Evolutionary conservation across 2,888 invertebrate species (phyloP).

Genomic region (Amaurobius ferox): DNA sequence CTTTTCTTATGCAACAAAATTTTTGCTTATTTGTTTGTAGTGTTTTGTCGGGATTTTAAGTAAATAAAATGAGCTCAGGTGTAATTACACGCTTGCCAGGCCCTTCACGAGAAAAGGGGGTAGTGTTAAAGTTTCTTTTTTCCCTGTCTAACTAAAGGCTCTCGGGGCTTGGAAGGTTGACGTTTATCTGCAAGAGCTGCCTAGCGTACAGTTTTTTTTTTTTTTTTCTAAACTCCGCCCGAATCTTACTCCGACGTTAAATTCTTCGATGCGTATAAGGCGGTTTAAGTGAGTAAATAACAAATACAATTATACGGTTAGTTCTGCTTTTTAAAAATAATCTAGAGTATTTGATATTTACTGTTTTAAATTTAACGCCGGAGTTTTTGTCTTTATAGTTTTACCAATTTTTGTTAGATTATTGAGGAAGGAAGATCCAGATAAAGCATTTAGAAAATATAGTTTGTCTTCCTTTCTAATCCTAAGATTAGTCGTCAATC

Average conservation of each 20-base stretch:
- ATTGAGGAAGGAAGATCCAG: no score
- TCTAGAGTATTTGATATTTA: no score
- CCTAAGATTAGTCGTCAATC: no score
- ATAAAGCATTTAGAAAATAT: no score
- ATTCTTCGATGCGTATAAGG: slow-evolving; percentile 6
- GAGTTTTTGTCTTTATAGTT: no score
- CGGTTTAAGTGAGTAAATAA: slow-evolving; percentile 7
- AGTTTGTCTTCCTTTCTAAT: no score
- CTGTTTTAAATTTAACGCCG: no score
- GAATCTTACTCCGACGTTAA: neutral
- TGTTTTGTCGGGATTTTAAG: slow-evolving; percentile 53
- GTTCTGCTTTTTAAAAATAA: no score
- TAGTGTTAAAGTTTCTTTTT: slow-evolving; percentile 22
- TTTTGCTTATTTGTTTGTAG: slow-evolving; percentile 36
- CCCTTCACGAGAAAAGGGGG: slow-evolving; percentile 30
- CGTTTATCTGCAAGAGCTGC: slow-evolving; percentile 6
- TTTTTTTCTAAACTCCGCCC: neutral
- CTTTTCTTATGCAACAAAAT: slow-evolving; percentile 20
- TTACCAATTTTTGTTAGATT: no score
- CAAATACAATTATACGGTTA: slow-evolving; percentile 6
- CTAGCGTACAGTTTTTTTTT: neutral
- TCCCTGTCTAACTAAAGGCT: neutral
- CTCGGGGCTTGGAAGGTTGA: slow-evolving; percentile 32
- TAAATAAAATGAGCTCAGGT: slow-evolving; percentile 61
- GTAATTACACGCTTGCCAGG: slow-evolving; percentile 70